phyloP scores from a whole-genome alignment of 2,113 vertebrate genomes.

The Ciconia boyciana region DNA sequence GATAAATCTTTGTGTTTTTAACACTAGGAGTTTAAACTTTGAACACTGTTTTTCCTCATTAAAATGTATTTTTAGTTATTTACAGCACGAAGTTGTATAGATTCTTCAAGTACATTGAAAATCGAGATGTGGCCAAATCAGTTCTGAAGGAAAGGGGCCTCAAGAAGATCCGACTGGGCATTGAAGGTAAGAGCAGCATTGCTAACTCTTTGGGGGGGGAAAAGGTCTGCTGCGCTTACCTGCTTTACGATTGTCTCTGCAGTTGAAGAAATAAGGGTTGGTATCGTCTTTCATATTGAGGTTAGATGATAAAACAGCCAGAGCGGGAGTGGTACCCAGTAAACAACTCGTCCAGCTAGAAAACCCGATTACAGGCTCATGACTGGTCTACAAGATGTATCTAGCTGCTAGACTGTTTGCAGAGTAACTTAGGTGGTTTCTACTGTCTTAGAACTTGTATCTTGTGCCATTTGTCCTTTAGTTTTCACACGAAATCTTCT shows the following conservation, averaged over 20 bases:
- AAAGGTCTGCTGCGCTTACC: neutral
- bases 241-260: neutral
- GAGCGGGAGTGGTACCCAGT: neutral
- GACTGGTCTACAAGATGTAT: neutral
- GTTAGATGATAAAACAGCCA: neutral
- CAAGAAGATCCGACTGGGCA: slow-evolving; percentile 97
- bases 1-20: neutral
- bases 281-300: neutral
- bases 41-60: neutral
- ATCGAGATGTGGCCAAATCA: slow-evolving; percentile 96
- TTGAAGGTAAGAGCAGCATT: slow-evolving; percentile 86
- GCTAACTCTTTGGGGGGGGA: too few species aligned
- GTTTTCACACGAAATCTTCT: neutral
- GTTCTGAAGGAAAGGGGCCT: slow-evolving; percentile 96
- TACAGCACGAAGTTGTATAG: slow-evolving; percentile 99
- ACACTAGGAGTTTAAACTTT: neutral
- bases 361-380: neutral
- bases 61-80: slow-evolving; percentile 80
- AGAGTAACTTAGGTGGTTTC: neutral
- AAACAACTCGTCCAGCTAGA: neutral
- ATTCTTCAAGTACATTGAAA: slow-evolving; percentile 99
- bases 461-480: neutral
- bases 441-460: neutral
- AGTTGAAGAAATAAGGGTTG: neutral
- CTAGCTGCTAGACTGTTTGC: neutral